Percentiles rank a stretch among this genome's conserved stretches.
Evolutionary conservation across 2,888 invertebrate species (phyloP).

Genomic region (Cantharis rufa): DNA sequence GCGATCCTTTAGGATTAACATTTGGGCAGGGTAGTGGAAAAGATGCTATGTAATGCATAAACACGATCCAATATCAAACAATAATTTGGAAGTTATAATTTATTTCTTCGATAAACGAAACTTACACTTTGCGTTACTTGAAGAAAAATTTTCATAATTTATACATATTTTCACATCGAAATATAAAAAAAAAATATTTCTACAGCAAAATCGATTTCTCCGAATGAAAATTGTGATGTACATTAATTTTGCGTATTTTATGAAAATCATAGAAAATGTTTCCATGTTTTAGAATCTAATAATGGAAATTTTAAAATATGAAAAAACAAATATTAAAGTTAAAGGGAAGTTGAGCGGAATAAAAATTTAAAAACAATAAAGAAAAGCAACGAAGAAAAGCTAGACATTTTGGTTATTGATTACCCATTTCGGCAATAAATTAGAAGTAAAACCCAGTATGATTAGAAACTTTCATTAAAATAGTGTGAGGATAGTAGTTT

Average conservation of each 20-base stretch:
- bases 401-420: background rate
- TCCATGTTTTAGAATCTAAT: background rate
- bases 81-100: background rate
- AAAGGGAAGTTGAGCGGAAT: background rate
- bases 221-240: background rate
- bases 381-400: background rate
- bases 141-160: too few relatives aligned
- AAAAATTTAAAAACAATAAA: background rate
- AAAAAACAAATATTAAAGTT: background rate
- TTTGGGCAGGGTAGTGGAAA: background rate
- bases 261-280: background rate
- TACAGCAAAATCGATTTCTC: background rate
- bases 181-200: background rate
- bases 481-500: too few relatives aligned
- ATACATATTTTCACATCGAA: too few relatives aligned
- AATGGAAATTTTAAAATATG: background rate
- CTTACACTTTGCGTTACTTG: background rate
- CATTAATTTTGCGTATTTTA: too few relatives aligned
- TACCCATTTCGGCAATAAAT: background rate
- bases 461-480: background rate
- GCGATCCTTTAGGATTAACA: background rate
- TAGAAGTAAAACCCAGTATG: background rate
- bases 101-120: background rate
- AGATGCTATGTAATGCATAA: background rate
- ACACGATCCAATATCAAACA: background rate